These are phyloP conservation scores for Drosophila parthenogenetica DNA, from an alignment of 2,888 invertebrate species.

Conservation along the genomic window DNA sequence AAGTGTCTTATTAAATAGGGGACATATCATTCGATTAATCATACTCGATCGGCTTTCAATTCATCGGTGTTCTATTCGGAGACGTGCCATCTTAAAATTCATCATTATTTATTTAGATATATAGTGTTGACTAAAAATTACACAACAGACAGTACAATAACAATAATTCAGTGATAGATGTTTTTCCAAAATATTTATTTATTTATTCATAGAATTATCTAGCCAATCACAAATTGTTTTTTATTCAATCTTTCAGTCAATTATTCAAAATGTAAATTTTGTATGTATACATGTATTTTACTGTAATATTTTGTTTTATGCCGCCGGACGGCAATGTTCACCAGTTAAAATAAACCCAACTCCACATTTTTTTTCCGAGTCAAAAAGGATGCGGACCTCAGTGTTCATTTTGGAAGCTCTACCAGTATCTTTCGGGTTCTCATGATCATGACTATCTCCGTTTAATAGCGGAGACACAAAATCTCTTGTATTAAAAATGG, in stretches of 20 bases:
- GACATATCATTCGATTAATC: not conserved
- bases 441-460: slow-evolving; percentile 1
- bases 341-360: slow-evolving; percentile 36
- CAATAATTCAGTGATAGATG: not conserved
- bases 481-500: slow-evolving; percentile 48
- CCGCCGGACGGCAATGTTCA: slow-evolving; percentile 61
- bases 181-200: slow-evolving; percentile 11
- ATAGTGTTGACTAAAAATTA: too few species aligned
- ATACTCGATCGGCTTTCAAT: not conserved
- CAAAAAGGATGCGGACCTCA: slow-evolving; percentile 56
- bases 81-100: not conserved
- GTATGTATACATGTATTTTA: not conserved
- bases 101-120: not conserved
- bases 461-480: slow-evolving; percentile 25
- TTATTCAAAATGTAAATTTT: not conserved
- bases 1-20: not conserved
- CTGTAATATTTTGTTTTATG: slow-evolving; percentile 25
- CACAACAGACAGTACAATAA: not conserved
- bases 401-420: slow-evolving; percentile 7
- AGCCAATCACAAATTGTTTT: slow-evolving; percentile 8
- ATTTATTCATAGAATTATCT: slow-evolving; percentile 2
- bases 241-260: not conserved
- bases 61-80: not conserved
- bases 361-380: slow-evolving; percentile 55
- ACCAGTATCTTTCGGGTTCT: slow-evolving; percentile 30